Conservation (phyloP, 2,113 vertebrate species). For the Platycercus adscitus region DNA sequence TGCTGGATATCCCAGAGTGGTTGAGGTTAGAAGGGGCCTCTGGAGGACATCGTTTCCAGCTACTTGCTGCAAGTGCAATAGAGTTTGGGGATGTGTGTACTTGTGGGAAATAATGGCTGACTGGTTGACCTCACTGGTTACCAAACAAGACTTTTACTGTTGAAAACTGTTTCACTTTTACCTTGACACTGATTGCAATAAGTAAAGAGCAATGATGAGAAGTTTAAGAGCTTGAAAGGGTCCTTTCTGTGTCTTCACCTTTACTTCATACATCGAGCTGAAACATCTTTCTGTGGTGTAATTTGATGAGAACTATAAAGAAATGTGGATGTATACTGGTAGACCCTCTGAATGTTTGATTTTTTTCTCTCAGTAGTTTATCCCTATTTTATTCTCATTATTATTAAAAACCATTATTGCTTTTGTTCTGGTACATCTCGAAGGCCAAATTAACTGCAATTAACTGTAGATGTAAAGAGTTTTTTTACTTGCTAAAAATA, state of each 20-base stretch:
- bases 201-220: neutral
- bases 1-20: neutral
- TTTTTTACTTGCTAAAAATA: slow-evolving; percentile 48
- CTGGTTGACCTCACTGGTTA: neutral
- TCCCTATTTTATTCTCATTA: neutral
- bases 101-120: neutral
- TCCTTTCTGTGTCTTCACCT: neutral
- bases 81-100: neutral
- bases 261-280: neutral
- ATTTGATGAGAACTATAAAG: neutral
- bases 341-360: neutral
- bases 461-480: slow-evolving; percentile 10
- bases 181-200: neutral
- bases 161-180: neutral
- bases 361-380: neutral
- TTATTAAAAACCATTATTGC: slow-evolving; percentile 19
- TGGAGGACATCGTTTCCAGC: neutral
- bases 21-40: neutral
- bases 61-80: neutral
- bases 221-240: neutral
- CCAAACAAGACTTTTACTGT: neutral
- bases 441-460: slow-evolving; percentile 39
- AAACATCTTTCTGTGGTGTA: neutral
- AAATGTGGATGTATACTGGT: neutral
- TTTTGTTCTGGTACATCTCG: neutral